phyloP scores from a whole-genome alignment of 2,888 invertebrate species.

The Aphodius sticticus region DNA sequence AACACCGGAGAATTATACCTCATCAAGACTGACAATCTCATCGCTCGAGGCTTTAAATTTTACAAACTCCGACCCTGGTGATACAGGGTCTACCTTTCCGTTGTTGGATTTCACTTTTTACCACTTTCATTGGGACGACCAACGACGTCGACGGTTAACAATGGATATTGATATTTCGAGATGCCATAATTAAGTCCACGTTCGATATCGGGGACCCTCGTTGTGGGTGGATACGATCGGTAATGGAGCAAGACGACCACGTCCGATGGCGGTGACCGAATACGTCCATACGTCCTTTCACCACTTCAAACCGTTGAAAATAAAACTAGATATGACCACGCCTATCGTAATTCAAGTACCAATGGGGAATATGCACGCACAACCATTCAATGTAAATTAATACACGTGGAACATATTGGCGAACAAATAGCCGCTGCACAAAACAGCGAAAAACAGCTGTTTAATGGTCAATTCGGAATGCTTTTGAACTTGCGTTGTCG shows the following conservation, averaged over 20 bases:
- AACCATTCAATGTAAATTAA: conserved; percentile 39
- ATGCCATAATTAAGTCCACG: conserved; percentile 23
- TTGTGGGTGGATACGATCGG: not conserved
- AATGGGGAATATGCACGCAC: conserved; percentile 35
- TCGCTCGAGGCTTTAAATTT: no score
- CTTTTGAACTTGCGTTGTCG: no score
- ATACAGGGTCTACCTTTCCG: no score
- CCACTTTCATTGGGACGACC: not conserved
- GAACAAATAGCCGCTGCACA: not conserved
- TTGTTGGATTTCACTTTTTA: no score
- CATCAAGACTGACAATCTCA: no score
- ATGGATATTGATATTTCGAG: conserved; percentile 22
- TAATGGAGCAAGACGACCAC: conserved; percentile 4
- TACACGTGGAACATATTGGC: conserved; percentile 23
- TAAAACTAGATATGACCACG: conserved; percentile 37
- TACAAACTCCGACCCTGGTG: no score
- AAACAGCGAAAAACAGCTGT: no score
- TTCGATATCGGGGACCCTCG: conserved; percentile 16
- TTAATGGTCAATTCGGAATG: no score
- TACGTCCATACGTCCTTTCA: conserved; percentile 16
- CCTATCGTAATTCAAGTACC: conserved; percentile 37
- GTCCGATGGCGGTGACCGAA: conserved; percentile 5
- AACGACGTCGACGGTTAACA: not conserved
- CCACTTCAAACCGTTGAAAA: conserved; percentile 30
- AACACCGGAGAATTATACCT: no score